Conservation (phyloP, 2,113 vertebrate species). For the Puffinus mauretanicus region DNA sequence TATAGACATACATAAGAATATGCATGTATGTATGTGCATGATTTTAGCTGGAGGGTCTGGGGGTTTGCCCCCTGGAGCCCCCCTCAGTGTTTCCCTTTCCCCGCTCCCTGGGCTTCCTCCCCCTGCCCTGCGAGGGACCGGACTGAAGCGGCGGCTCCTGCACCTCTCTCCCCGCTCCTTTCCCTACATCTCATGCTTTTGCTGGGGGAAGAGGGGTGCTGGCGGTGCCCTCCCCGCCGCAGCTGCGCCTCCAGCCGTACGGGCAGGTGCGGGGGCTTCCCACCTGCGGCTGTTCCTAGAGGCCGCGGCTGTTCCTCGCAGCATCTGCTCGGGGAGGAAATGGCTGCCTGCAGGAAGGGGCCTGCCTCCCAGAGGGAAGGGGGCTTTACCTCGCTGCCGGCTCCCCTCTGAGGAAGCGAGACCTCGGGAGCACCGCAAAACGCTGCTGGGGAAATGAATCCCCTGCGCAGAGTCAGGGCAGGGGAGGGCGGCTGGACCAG, state of each 20-base stretch:
- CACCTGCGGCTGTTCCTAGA: not conserved
- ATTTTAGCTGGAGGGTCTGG: not conserved
- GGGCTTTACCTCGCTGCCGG: not conserved
- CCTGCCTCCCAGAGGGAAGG: not conserved
- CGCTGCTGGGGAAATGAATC: not conserved
- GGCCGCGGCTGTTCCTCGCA: not conserved
- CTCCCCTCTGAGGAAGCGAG: not conserved
- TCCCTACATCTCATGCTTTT: not conserved
- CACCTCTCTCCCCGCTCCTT: not conserved
- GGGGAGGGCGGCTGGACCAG: not conserved
- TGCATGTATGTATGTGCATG: rapidly evolving
- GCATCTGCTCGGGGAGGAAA: not conserved
- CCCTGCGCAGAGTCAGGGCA: rapidly evolving
- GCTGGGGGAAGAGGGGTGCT: not conserved
- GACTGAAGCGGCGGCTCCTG: rapidly evolving
- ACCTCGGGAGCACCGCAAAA: not conserved
- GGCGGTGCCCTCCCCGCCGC: rapidly evolving
- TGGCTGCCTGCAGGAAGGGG: not conserved
- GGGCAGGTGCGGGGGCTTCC: not conserved
- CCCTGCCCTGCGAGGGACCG: rapidly evolving
- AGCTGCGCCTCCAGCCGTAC: not conserved
- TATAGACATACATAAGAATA: not conserved
- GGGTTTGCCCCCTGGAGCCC: not conserved
- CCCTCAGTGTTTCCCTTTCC: not conserved
- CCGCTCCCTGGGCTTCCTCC: not conserved